Base-by-base conservation (phyloP, 2,797 vertebrate genomes). In the Argyrosomus regius region DNA sequence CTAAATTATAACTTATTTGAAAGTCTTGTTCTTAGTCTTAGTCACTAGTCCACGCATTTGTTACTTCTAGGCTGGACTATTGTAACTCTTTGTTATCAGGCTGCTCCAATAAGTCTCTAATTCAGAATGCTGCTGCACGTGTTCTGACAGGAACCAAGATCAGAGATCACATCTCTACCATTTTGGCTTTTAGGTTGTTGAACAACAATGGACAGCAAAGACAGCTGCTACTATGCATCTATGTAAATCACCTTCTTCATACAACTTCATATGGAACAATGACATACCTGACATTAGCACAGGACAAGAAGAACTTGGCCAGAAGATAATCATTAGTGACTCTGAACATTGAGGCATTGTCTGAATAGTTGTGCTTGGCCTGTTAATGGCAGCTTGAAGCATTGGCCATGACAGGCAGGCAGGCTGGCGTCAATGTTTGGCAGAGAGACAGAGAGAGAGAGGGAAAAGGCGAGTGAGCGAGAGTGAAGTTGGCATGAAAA, bases 391-490 rank as follows among this genome's bases (percentile, higher is more conserved):
- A 70, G 76, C 73, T 68, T 74, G 57, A 74, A 83, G 74, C 78
- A 74, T 75, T 85, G 75, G 73, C 71, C 73, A 61, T 65, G 75
- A 86, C 75, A 77, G 71, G 82, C 80, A 72, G 69, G 79, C 78
- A 63, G 77, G 69, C 83, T 78, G 75, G 83, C 61, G 71, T 85
- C 82, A 83, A 73, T 39, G 28, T 65, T 75, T 88, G 84, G 86
- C 84, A 85, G 70, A 83, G 75, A 77, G 72, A 77, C 57, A 71
- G 46, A 1, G 60, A 82, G 77, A 64, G 54, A 69, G 59, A 72
- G 68, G 46, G 67, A 73, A 60, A 81, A 71, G 16, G 28, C 1
- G 50, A 73, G 63, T 14, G 53, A 78, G 54, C 2, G 13, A 78
- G 77, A 65, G 64, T 82, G 54, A 67, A 63, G 69, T 67, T 87